Evolutionary conservation across 1,140 invertebrate genomes (phyloP).

Genomic region (Temnothorax nylanderi): DNA sequence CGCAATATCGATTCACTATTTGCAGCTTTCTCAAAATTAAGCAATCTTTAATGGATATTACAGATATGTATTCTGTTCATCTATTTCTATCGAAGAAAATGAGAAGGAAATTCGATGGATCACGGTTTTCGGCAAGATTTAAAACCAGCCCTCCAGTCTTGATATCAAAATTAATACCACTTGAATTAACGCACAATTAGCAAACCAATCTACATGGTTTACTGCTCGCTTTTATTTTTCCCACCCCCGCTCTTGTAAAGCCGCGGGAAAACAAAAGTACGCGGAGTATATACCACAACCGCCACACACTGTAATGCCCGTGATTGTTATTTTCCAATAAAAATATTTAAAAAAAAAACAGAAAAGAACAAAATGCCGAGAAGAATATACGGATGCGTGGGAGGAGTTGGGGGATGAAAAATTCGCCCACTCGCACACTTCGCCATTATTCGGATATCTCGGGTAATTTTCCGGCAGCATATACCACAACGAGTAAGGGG

Average conservation of each 20-base stretch:
- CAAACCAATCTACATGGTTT: background rate
- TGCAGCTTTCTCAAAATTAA: background rate
- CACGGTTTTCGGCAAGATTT: background rate
- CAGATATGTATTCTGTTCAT: background rate
- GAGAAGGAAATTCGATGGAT: background rate
- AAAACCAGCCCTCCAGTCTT: background rate
- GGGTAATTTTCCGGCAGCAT: slow-evolving; percentile 70
- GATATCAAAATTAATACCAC: slow-evolving; percentile 21
- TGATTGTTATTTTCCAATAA: slow-evolving; percentile 68
- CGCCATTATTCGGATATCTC: slow-evolving; percentile 65
- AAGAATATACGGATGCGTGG: background rate
- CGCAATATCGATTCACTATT: slow-evolving; percentile 14
- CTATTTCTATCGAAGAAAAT: background rate
- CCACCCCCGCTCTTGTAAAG: background rate
- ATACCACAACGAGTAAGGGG: slow-evolving; percentile 60
- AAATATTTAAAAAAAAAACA: slow-evolving; percentile 2
- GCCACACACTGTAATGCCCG: slow-evolving; percentile 32
- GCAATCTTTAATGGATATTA: background rate
- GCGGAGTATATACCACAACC: background rate
- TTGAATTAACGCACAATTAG: slow-evolving; percentile 47
- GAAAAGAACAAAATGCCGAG: background rate
- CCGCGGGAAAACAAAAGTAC: background rate
- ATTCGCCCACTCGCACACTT: slow-evolving; percentile 30
- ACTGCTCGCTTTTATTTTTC: background rate
- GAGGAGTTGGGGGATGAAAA: background rate